Percentiles rank a stretch among this genome's conserved stretches.
Evolutionary conservation across 1,140 invertebrate species (phyloP).

Genomic region (Pectinophora gossypiella): DNA sequence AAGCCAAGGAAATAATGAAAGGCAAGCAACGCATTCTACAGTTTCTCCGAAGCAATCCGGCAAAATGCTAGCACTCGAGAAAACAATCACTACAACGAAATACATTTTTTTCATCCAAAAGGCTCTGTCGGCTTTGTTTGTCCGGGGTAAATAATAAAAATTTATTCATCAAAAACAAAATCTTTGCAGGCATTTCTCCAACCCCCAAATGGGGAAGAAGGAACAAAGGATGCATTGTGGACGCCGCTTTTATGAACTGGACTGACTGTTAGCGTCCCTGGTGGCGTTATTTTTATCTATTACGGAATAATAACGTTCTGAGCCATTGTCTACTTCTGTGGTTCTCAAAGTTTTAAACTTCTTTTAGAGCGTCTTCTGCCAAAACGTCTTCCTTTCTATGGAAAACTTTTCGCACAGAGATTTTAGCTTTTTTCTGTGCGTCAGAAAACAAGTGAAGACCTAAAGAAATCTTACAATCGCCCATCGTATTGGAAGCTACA

Average conservation of each 20-base stretch:
- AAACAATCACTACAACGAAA: not conserved
- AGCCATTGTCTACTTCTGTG: conserved; percentile 26
- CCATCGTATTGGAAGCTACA: too few relatives aligned
- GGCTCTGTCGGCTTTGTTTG: conserved; percentile 41
- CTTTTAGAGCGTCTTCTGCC: too few relatives aligned
- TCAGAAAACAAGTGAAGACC: too few relatives aligned
- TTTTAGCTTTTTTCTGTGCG: too few relatives aligned
- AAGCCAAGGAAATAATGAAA: too few relatives aligned
- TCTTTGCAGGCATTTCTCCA: conserved; percentile 40
- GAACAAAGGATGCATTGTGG: conserved; percentile 31
- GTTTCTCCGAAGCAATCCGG: too few relatives aligned
- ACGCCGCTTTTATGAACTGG: conserved; percentile 20
- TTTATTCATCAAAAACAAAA: conserved; percentile 45
- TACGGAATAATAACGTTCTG: not conserved
- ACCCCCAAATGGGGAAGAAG: conserved; percentile 23
- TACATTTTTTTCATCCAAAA: conserved; percentile 9
- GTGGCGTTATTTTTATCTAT: not conserved
- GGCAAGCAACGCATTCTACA: too few relatives aligned
- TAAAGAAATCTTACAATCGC: too few relatives aligned
- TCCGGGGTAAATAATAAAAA: conserved; percentile 42
- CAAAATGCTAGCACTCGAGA: not conserved
- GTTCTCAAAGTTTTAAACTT: not conserved
- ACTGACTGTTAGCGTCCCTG: not conserved
- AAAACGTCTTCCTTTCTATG: too few relatives aligned
- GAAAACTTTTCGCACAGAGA: too few relatives aligned